Evolutionary conservation across 2,888 invertebrate species (phyloP).

Genomic region (Beris chalybata): DNA sequence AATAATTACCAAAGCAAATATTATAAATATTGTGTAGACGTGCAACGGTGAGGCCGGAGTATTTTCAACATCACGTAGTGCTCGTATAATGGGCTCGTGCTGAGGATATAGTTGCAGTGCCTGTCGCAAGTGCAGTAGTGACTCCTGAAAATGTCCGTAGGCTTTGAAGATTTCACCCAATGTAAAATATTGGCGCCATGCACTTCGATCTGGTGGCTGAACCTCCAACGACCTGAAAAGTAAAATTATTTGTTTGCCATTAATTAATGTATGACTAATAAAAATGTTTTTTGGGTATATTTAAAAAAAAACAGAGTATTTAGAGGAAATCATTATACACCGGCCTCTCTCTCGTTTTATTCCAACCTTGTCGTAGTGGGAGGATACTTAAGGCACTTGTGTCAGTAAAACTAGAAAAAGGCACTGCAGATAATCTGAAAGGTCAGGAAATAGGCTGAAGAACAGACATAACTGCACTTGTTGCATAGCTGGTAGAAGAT

Average conservation of each 20-base stretch:
- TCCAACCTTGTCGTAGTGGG: too few relatives aligned
- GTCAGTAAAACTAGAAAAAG: too few relatives aligned
- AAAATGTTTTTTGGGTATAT: too few relatives aligned
- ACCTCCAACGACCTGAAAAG: conserved; percentile 69
- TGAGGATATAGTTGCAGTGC: conserved; percentile 83
- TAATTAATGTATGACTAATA: too few relatives aligned
- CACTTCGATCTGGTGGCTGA: conserved; percentile 80
- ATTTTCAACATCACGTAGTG: conserved; percentile 80
- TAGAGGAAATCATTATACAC: too few relatives aligned
- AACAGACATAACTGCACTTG: too few relatives aligned
- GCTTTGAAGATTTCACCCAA: conserved; percentile 90
- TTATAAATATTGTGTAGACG: conserved; percentile 83
- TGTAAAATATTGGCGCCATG: conserved; percentile 91
- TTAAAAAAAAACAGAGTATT: too few relatives aligned
- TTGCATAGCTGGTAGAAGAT: too few relatives aligned
- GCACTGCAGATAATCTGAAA: too few relatives aligned
- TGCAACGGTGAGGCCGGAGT: conserved; percentile 80
- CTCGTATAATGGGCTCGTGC: conserved; percentile 78
- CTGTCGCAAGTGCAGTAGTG: conserved; percentile 78
- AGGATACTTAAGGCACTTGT: too few relatives aligned
- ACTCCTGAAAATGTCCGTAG: conserved; percentile 87
- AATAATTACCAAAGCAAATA: conserved; percentile 74
- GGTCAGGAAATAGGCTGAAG: too few relatives aligned
- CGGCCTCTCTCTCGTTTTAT: too few relatives aligned
- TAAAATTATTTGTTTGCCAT: background rate